Conservation (phyloP, 2,113 vertebrate species). For the Rhadina sibilatrix region DNA sequence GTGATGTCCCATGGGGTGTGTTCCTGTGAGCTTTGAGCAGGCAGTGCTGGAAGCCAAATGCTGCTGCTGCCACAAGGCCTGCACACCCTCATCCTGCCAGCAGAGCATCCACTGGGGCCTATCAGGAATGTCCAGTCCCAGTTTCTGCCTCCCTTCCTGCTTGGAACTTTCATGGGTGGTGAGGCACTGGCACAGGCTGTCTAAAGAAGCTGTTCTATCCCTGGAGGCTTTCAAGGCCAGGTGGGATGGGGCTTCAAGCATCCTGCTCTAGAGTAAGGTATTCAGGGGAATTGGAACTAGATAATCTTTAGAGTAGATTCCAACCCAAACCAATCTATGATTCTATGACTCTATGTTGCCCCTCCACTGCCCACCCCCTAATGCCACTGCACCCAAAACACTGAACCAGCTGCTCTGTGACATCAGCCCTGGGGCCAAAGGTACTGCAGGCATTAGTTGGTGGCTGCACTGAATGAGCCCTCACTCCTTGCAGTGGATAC, state of each 20-base stretch:
- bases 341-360: neutral
- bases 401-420: neutral
- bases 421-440: neutral
- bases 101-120: neutral
- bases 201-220: neutral
- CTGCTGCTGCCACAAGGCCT: neutral
- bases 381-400: neutral
- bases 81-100: neutral
- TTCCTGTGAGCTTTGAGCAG: neutral
- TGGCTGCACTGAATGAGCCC: neutral
- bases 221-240: neutral
- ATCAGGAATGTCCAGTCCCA: neutral
- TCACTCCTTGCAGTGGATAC: neutral
- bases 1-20: neutral
- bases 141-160: neutral
- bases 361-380: neutral
- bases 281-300: neutral
- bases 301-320: neutral
- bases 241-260: neutral
- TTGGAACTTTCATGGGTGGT: neutral
- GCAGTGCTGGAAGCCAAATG: neutral
- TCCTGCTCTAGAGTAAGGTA: neutral
- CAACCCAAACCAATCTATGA: neutral
- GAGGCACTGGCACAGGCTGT: neutral
- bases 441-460: neutral